Conservation (phyloP, 1,140 invertebrate genomes). For the Eriocheir sinensis region DNA sequence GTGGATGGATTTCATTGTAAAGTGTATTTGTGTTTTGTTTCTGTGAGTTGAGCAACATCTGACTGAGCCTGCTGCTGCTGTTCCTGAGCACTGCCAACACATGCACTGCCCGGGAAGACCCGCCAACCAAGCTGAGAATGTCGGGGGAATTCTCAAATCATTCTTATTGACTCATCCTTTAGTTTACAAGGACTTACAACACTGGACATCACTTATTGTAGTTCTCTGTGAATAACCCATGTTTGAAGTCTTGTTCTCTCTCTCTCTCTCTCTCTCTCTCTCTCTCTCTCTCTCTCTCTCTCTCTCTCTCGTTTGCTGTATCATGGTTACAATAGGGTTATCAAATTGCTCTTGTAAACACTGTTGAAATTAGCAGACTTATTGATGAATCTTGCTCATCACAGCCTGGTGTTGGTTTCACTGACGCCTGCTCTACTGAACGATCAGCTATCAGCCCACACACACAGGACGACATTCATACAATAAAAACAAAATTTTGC, state of each 20-base stretch:
- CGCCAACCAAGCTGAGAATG: constrained; percentile 58
- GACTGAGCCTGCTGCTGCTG: constrained; percentile 60
- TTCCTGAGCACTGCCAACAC: too few relatives aligned
- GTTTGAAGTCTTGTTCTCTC: not conserved
- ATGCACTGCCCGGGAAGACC: constrained; percentile 40
- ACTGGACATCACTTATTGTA: too few relatives aligned
- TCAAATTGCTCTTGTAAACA: too few relatives aligned
- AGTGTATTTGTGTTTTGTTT: constrained; percentile 60
- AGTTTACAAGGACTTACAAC: constrained; percentile 50
- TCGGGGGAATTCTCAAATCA: constrained; percentile 40
- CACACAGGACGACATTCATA: too few relatives aligned
- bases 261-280: too few relatives aligned
- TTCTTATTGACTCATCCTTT: constrained; percentile 63
- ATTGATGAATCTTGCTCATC: not conserved
- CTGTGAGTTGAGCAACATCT: constrained; percentile 54
- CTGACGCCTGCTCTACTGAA: constrained; percentile 11
- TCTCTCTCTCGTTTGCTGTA: too few relatives aligned
- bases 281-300: too few relatives aligned
- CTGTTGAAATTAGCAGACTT: too few relatives aligned
- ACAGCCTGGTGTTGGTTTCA: constrained; percentile 41
- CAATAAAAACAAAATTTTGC: constrained; percentile 10
- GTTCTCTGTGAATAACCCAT: constrained; percentile 56
- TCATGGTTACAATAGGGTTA: too few relatives aligned
- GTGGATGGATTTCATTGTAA: constrained; percentile 61
- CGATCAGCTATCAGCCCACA: not conserved